These are phyloP conservation scores for Kryptopterus vitreolus DNA, from an alignment of 2,797 vertebrate genomes.

Conservation along the genomic window DNA sequence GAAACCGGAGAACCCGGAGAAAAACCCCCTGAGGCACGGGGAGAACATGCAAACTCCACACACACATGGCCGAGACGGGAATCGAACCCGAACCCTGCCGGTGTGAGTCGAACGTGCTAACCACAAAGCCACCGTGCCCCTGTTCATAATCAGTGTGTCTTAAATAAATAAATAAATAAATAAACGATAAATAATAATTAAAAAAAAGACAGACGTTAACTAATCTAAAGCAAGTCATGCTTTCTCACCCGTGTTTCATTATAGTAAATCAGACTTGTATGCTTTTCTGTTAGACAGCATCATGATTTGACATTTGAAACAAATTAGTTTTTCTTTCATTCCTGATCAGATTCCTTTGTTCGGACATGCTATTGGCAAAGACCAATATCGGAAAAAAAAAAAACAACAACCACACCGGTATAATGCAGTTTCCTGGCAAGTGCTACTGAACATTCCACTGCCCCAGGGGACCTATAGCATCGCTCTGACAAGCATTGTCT, in stretches of 20 bases:
- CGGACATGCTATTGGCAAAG: conserved; percentile 32
- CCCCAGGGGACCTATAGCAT: conserved; percentile 45
- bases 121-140: too few species aligned
- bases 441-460: conserved; percentile 50
- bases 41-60: too few species aligned
- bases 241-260: background rate
- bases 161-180: too few species aligned
- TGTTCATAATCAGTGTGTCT: too few species aligned
- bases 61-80: too few species aligned
- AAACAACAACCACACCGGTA: background rate
- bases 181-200: too few species aligned
- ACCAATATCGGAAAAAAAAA: conserved; percentile 2
- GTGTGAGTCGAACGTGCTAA: too few species aligned
- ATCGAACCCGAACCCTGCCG: too few species aligned
- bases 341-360: conserved; percentile 19
- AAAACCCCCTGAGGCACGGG: too few species aligned
- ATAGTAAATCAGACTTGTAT: background rate
- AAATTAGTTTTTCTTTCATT: conserved; percentile 1
- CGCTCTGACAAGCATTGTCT: conserved; percentile 44
- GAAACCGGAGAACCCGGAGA: too few species aligned
- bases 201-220: background rate
- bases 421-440: conserved; percentile 35
- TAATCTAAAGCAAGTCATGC: background rate
- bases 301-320: conserved; percentile 1
- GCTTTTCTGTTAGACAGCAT: background rate